Percentiles rank a stretch among this genome's conserved stretches.
Conservation (phyloP, 1,140 invertebrate genomes). For the Cecropterus lyciades region DNA sequence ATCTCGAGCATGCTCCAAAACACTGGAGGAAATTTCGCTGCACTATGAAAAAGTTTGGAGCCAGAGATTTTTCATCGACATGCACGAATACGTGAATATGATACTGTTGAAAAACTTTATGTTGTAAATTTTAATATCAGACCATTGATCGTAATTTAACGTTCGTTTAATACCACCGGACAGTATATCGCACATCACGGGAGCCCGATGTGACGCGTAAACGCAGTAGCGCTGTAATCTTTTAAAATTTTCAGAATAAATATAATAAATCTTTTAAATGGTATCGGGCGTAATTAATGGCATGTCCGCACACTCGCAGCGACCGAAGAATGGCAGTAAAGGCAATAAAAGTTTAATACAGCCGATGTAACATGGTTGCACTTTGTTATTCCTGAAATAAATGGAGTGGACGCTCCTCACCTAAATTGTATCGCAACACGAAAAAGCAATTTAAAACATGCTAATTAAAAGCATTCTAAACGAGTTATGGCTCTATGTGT, state of each 20-base stretch:
- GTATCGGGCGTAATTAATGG: slow-evolving; percentile 73
- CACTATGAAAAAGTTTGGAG: slow-evolving; percentile 6
- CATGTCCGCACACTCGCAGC: slow-evolving; percentile 58
- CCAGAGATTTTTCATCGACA: not conserved
- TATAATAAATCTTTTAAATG: slow-evolving; percentile 75
- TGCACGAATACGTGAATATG: not conserved
- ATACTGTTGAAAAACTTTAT: not conserved
- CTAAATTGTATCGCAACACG: slow-evolving; percentile 57
- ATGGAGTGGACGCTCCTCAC: slow-evolving; percentile 51
- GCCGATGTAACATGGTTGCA: slow-evolving; percentile 61
- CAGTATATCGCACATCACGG: not conserved
- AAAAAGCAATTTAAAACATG: slow-evolving; percentile 61
- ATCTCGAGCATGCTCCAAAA: slow-evolving; percentile 23
- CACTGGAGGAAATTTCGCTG: slow-evolving; percentile 25
- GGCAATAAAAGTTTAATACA: slow-evolving; percentile 74
- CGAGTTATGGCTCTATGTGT: slow-evolving; percentile 35
- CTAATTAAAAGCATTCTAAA: slow-evolving; percentile 55
- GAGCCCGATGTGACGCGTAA: slow-evolving; percentile 11
- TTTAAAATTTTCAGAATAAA: slow-evolving; percentile 57
- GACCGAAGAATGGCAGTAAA: slow-evolving; percentile 64
- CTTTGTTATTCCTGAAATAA: slow-evolving; percentile 69
- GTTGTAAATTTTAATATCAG: too few relatives aligned
- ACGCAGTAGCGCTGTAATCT: slow-evolving; percentile 45
- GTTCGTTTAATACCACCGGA: not conserved
- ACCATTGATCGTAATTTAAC: too few relatives aligned